phyloP scores from a whole-genome alignment of 2,797 vertebrate genomes.

The Staurois parvus region DNA sequence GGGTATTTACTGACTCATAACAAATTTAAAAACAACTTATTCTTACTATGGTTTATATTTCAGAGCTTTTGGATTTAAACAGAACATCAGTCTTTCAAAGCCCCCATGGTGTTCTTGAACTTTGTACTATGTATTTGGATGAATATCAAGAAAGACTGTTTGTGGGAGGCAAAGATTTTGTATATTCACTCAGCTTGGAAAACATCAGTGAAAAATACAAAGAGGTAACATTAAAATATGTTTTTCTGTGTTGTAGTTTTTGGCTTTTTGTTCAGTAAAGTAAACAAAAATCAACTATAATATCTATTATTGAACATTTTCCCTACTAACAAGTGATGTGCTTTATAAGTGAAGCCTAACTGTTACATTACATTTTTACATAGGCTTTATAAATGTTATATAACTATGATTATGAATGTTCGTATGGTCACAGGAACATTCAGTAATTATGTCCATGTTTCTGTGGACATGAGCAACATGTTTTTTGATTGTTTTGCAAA shows the following conservation, averaged over 20 bases:
- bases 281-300: not conserved
- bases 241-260: not conserved
- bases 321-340: not conserved
- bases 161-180: conserved; percentile 89
- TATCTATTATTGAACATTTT: not conserved
- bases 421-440: too few species aligned
- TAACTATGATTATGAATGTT: too few species aligned
- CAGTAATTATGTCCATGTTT: too few species aligned
- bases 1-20: not conserved
- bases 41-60: conserved; percentile 66
- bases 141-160: conserved; percentile 93
- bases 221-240: conserved; percentile 80
- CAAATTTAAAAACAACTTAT: not conserved
- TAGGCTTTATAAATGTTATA: too few species aligned
- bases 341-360: too few species aligned
- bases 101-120: conserved; percentile 83
- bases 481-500: too few species aligned
- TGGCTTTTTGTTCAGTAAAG: not conserved
- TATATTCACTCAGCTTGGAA: conserved; percentile 94
- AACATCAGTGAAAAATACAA: conserved; percentile 83
- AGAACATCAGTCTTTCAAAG: conserved; percentile 91
- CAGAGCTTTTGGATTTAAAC: conserved; percentile 95
- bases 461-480: too few species aligned
- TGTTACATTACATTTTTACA: not conserved
- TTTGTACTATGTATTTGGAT: conserved; percentile 90